phyloP scores from a whole-genome alignment of 2,888 invertebrate genomes.

The Lepidocyrtoides sp. region DNA sequence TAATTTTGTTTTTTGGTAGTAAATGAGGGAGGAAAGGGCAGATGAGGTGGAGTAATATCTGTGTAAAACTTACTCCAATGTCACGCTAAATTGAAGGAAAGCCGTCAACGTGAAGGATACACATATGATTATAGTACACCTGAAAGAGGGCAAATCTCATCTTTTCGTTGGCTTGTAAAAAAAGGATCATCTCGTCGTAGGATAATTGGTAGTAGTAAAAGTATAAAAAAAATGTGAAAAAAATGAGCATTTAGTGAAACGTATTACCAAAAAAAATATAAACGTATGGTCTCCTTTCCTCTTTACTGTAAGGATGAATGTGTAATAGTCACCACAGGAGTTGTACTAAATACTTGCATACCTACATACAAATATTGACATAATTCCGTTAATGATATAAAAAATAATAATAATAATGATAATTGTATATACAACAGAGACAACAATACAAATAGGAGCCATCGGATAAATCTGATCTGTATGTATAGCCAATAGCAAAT shows the following conservation, averaged over 20 bases:
- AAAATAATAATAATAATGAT: neutral
- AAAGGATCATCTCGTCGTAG: too few species aligned
- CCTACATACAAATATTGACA: neutral
- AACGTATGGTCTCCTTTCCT: constrained; percentile 70
- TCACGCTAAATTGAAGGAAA: neutral
- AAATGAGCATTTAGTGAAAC: constrained; percentile 56
- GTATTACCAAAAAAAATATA: constrained; percentile 64
- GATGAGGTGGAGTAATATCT: neutral
- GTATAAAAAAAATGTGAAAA: neutral
- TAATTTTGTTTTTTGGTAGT: neutral
- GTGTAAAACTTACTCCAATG: neutral
- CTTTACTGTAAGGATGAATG: constrained; percentile 64
- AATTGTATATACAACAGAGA: constrained; percentile 16
- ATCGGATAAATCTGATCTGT: constrained; percentile 15
- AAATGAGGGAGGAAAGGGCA: neutral
- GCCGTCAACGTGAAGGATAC: neutral
- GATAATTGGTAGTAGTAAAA: constrained; percentile 47
- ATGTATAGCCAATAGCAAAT: neutral
- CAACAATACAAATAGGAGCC: too few species aligned
- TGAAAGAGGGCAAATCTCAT: neutral
- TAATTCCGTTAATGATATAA: neutral
- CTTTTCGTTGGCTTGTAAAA: constrained; percentile 3
- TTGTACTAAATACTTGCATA: constrained; percentile 30
- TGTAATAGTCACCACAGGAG: constrained; percentile 68
- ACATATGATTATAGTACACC: neutral